Base-by-base conservation (phyloP, 2,797 vertebrate genomes). In the Gymnothorax javanicus region DNA sequence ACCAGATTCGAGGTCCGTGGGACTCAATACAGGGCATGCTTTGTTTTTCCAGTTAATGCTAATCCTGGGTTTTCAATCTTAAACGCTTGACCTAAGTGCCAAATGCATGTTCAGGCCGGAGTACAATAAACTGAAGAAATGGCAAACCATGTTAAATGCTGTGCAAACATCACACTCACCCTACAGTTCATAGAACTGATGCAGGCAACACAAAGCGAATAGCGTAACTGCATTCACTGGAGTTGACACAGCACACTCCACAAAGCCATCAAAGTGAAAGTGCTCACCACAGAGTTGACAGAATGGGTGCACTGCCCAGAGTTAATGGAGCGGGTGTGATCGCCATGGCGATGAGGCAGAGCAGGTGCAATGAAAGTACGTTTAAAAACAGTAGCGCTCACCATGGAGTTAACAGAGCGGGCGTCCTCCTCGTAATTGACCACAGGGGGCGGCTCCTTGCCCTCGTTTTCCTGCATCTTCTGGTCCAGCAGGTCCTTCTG, bases 371-470 rank as follows among this genome's bases (percentile, higher is more conserved):
- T 64, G 17, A 17, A 15, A 64, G 2, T 15, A 12, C 67, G 8
- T 23, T 7, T 71, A 4, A 9, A 15, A 15, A 5, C 25, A 2
- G 13, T 13, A 15, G 5, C 13, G 52, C 73, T 77, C 73, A 99
- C 98, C 87, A 98, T 96, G 67, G 98, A 99, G 87, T 97, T 96
- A 1, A 99, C 95, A 0, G 98, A 99, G 91, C 98, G 97, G 1
- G 97, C 96, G 89, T 96, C 96, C 0, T 99, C 98, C 93, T 99
- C 98, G 2, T 99, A 99, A 91, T 97, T 97, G 87, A 97, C 95
- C 83, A 97, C 95, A 50, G 96, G 96, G 86, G 97, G 97, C 0
- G 97, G 97, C 75, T 97, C 97, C 85, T 97, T 97, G 62, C 97
- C 97, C 89, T 97, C 97, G 90, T 96, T 97, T 20, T 97, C 96